phyloP scores from a whole-genome alignment of 92 coral and sea anemone genomes.

The Paragorgia papillata region DNA sequence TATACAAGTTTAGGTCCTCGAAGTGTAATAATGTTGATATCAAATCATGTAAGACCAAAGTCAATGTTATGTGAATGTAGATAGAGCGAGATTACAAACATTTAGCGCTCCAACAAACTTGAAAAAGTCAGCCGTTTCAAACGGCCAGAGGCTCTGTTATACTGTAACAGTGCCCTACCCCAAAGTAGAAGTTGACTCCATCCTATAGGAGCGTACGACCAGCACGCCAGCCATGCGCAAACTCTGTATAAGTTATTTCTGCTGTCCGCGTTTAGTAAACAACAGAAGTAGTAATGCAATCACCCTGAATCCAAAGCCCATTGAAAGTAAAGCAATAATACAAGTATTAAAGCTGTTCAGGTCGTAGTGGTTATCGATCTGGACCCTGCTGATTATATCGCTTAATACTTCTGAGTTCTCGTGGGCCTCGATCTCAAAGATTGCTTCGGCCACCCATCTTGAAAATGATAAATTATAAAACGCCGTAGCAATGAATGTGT shows the following conservation, averaged over 20 bases:
- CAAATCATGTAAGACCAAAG: no score
- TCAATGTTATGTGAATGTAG: no score
- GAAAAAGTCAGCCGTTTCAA: no score
- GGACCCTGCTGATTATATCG: conserved; percentile 47
- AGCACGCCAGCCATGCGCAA: no score
- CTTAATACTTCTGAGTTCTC: conserved; percentile 69
- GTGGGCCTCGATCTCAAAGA: conserved; percentile 82
- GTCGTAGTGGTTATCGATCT: conserved; percentile 69
- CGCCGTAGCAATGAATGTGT: conserved; percentile 61
- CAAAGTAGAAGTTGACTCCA: no score
- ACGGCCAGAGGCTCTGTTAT: no score
- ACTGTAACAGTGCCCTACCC: no score
- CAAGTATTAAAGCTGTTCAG: conserved; percentile 68
- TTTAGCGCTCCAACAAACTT: no score
- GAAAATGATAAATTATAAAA: conserved; percentile 78
- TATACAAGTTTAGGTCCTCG: no score
- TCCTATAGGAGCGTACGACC: no score
- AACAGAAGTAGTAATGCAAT: conserved; percentile 57
- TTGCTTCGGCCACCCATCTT: conserved; percentile 86
- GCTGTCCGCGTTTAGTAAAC: conserved; percentile 39
- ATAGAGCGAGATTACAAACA: no score
- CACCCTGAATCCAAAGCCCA: conserved; percentile 65
- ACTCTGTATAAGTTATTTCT: background rate
- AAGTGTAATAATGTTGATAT: no score
- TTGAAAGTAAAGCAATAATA: conserved; percentile 60